phyloP scores from a whole-genome alignment of 30 jellyfish, hydroid and myxozoan genomes.

The Aurelia sp. region DNA sequence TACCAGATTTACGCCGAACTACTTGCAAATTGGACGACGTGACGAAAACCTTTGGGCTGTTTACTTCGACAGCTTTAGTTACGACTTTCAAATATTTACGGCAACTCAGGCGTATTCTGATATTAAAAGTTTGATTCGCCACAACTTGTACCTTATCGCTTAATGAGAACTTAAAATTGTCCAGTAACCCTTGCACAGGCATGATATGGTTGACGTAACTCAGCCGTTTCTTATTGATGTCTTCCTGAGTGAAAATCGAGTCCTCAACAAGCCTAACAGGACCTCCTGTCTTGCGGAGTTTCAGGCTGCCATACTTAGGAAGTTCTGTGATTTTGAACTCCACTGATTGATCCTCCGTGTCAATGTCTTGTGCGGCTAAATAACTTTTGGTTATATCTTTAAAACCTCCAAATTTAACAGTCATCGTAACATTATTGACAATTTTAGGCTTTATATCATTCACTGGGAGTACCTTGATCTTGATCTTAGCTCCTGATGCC shows the following conservation, averaged over 20 bases:
- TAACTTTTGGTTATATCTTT: constrained; percentile 41
- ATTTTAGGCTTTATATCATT: constrained; percentile 47
- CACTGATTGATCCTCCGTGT: constrained; percentile 21
- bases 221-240: constrained; percentile 24
- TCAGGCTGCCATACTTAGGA: constrained; percentile 61
- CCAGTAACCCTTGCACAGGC: constrained; percentile 46
- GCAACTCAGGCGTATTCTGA: constrained; percentile 54
- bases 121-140: constrained; percentile 16
- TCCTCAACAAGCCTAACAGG: constrained; percentile 1
- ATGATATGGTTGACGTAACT: constrained; percentile 42
- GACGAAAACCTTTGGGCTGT: constrained; percentile 27
- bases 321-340: constrained; percentile 18
- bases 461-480: constrained; percentile 34
- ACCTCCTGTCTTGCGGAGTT: neutral
- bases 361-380: constrained; percentile 52
- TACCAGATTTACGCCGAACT: constrained; percentile 3
- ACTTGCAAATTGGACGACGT: constrained; percentile 29
- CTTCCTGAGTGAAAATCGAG: constrained; percentile 56
- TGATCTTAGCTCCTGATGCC: constrained; percentile 12
- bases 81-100: constrained; percentile 37
- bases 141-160: constrained; percentile 41
- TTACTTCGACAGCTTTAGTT: constrained; percentile 14
- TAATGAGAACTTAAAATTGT: constrained; percentile 9
- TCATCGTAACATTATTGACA: constrained; percentile 44
- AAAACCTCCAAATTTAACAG: constrained; percentile 36